These are phyloP conservation scores for Harpalus rufipes DNA, from an alignment of 2,888 invertebrate species.

Conservation along the genomic window DNA sequence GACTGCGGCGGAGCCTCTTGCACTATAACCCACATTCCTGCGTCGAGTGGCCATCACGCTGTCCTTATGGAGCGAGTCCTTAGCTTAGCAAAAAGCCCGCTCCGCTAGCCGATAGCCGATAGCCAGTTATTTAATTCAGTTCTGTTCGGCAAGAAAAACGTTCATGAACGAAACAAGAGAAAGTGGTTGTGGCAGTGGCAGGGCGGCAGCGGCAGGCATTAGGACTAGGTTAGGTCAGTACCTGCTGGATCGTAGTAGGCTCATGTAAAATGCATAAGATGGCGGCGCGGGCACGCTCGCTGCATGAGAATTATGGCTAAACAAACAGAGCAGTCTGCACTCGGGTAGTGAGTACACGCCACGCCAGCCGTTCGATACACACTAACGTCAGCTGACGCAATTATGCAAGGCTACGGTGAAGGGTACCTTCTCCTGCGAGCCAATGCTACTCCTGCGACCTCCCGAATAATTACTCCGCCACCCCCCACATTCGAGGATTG, in stretches of 20 bases:
- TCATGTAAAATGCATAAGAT: conserved; percentile 86
- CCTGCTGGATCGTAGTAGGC: conserved; percentile 76
- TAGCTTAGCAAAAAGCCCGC: conserved; percentile 33
- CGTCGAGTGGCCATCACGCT: conserved; percentile 17
- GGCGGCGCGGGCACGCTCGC: conserved; percentile 76
- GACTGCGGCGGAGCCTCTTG: not conserved
- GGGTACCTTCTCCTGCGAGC: too few species aligned
- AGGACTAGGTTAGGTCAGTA: conserved; percentile 77
- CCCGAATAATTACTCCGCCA: not conserved
- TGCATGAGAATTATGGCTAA: conserved; percentile 78
- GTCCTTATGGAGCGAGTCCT: conserved; percentile 41
- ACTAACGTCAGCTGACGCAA: conserved; percentile 61
- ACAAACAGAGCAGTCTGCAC: conserved; percentile 73
- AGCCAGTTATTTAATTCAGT: conserved; percentile 63
- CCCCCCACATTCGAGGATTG: not conserved
- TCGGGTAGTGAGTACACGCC: conserved; percentile 49
- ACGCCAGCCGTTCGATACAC: conserved; percentile 43
- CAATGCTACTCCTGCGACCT: too few species aligned
- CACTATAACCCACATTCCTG: conserved; percentile 53
- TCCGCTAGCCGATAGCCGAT: not conserved
- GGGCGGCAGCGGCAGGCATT: conserved; percentile 68
- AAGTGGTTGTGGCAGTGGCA: conserved; percentile 71
- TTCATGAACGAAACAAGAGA: conserved; percentile 70
- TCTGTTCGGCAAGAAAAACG: conserved; percentile 58
- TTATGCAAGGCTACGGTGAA: conserved; percentile 46